Conservation (phyloP, 2,113 vertebrate species). For the Aspiorhynchus laticeps region DNA sequence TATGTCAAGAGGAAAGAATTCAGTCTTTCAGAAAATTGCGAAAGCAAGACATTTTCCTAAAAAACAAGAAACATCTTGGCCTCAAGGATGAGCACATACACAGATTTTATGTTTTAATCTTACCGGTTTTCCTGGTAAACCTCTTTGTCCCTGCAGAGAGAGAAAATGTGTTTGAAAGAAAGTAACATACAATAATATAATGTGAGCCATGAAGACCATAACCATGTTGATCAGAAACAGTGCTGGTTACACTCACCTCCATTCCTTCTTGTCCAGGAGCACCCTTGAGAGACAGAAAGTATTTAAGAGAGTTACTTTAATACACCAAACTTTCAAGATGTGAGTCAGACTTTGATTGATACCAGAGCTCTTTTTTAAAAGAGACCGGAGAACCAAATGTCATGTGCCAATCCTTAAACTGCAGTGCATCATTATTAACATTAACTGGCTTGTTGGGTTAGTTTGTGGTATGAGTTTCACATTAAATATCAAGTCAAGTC, state of each 20-base stretch:
- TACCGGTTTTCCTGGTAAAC: conserved; percentile 84
- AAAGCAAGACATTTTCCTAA: neutral
- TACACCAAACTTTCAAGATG: neutral
- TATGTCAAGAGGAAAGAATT: conserved; percentile 13
- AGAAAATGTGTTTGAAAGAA: conserved; percentile 45
- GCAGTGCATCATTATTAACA: neutral
- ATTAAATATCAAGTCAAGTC: neutral
- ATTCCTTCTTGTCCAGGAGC: conserved; percentile 35
- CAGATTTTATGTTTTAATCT: conserved; percentile 24
- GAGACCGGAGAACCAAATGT: neutral
- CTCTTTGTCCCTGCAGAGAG: conserved; percentile 78
- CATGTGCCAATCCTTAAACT: neutral
- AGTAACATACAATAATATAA: conserved; percentile 64
- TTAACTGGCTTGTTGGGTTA: neutral
- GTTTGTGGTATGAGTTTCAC: neutral
- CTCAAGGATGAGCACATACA: neutral
- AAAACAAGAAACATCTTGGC: conserved; percentile 14
- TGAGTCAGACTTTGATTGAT: neutral
- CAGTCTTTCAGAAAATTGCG: neutral
- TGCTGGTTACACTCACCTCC: conserved; percentile 20
- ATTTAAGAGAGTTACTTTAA: conserved; percentile 17
- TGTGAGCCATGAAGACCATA: conserved; percentile 50
- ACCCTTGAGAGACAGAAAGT: conserved; percentile 42
- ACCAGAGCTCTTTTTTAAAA: neutral
- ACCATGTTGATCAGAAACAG: neutral